Percentiles rank a stretch among this genome's conserved stretches.
These are phyloP conservation scores for Jaculus jaculus DNA, from an alignment of 2,113 vertebrate species.

Conservation along the genomic window DNA sequence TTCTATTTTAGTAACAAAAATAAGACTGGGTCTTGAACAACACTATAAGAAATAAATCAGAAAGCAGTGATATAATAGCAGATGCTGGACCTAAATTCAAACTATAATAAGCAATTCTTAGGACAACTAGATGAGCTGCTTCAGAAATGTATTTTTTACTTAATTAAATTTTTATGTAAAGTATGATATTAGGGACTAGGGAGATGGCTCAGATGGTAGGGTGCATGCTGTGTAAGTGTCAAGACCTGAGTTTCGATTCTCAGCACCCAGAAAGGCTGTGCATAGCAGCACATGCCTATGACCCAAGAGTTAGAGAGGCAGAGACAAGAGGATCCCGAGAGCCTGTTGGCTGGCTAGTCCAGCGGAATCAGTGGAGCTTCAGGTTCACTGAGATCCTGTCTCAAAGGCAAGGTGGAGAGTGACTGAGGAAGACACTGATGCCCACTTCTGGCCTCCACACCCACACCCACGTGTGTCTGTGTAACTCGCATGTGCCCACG, in stretches of 20 bases:
- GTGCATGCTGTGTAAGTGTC: neutral
- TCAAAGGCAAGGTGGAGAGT: neutral
- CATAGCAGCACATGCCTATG: neutral
- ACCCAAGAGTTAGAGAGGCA: too few species aligned
- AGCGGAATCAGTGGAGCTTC: too few species aligned
- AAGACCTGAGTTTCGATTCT: neutral
- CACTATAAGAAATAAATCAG: neutral
- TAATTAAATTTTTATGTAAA: neutral
- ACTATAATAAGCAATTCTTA: neutral
- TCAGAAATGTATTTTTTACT: conserved; percentile 28
- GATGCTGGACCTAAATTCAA: neutral
- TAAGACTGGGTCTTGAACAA: neutral
- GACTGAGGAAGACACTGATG: neutral
- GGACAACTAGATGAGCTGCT: neutral
- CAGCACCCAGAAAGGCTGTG: neutral
- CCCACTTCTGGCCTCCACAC: neutral
- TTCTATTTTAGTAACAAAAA: neutral
- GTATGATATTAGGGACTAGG: neutral
- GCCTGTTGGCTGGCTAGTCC: too few species aligned
- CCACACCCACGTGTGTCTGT: neutral
- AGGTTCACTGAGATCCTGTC: too few species aligned
- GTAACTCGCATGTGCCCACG: neutral
- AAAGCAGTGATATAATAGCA: neutral
- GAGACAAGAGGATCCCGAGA: neutral
- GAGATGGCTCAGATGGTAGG: neutral